phyloP scores from a whole-genome alignment of 2,888 invertebrate species.

The Calameuta pallipes region DNA sequence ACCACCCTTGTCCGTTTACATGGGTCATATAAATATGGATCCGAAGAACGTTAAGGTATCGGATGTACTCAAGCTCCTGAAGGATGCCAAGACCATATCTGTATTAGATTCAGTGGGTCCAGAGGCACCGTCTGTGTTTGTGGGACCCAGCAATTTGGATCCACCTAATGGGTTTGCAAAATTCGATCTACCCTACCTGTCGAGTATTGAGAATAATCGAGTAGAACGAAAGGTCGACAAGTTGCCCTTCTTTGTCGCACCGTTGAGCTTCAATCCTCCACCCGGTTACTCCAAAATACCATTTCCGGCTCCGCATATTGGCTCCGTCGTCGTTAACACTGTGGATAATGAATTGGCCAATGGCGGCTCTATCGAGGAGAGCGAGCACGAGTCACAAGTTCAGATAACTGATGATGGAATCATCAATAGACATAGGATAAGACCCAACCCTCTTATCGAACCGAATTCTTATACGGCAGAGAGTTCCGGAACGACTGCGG shows the following conservation, averaged over 20 bases:
- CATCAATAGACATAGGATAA: constrained; percentile 40
- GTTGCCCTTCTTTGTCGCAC: constrained; percentile 87
- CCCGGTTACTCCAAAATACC: constrained; percentile 87
- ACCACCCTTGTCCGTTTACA: constrained; percentile 85
- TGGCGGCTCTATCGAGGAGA: background rate
- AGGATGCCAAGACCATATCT: constrained; percentile 78
- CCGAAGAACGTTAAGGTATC: constrained; percentile 71
- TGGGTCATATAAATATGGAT: constrained; percentile 69
- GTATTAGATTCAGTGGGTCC: constrained; percentile 81
- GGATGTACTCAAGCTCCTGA: constrained; percentile 78
- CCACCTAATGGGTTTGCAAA: constrained; percentile 80
- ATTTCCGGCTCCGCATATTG: constrained; percentile 87
- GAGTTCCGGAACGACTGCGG: constrained; percentile 61
- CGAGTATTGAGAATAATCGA: constrained; percentile 76
- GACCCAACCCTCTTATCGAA: constrained; percentile 51
- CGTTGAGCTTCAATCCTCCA: constrained; percentile 86
- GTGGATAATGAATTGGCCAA: constrained; percentile 33
- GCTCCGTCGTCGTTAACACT: constrained; percentile 82
- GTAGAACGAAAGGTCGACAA: constrained; percentile 79
- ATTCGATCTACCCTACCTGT: constrained; percentile 86
- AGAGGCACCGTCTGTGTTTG: constrained; percentile 81
- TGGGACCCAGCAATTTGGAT: constrained; percentile 81
- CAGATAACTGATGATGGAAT: constrained; percentile 29
- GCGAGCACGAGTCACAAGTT: constrained; percentile 23
- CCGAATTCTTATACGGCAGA: constrained; percentile 64